Evolutionary conservation across 2,888 invertebrate genomes (phyloP).

Genomic region (Drosophila recens): DNA sequence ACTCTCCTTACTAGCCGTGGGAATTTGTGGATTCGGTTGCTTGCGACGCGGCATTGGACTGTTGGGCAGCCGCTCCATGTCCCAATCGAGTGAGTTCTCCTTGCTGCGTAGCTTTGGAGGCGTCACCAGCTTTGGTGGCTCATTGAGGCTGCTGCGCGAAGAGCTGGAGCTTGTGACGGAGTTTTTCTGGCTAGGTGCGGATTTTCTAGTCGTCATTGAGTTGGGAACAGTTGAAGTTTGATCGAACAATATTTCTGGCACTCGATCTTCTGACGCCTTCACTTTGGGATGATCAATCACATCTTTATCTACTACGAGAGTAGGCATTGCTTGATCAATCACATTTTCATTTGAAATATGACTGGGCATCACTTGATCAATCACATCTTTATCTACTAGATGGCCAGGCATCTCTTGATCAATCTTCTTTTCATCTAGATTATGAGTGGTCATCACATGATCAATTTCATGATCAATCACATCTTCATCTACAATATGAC

Average conservation of each 20-base stretch:
- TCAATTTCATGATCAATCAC: constrained; percentile 36
- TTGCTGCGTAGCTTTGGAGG: constrained; percentile 62
- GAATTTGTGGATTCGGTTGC: constrained; percentile 8
- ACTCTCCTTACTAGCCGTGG: constrained; percentile 53
- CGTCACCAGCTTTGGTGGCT: constrained; percentile 36
- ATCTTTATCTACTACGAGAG: constrained; percentile 56
- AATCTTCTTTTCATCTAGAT: background rate
- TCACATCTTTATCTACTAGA: background rate
- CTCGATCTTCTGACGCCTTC: background rate
- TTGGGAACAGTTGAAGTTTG: background rate
- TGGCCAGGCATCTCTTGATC: background rate
- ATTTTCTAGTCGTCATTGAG: background rate
- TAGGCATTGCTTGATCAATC: constrained; percentile 54
- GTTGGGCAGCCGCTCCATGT: constrained; percentile 70
- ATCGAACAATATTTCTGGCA: constrained; percentile 19
- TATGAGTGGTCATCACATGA: background rate
- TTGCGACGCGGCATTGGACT: constrained; percentile 80
- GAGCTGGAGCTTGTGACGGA: constrained; percentile 58
- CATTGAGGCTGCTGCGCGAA: constrained; percentile 57
- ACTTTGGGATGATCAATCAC: constrained; percentile 2
- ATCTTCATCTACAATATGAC: constrained; percentile 60
- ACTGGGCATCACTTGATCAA: constrained; percentile 53
- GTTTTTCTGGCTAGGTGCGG: constrained; percentile 15
- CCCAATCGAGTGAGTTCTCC: constrained; percentile 72
- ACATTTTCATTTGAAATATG: constrained; percentile 46